These are phyloP conservation scores for Pocillopora grandis DNA, from an alignment of 92 coral and sea anemone species.

Conservation along the genomic window DNA sequence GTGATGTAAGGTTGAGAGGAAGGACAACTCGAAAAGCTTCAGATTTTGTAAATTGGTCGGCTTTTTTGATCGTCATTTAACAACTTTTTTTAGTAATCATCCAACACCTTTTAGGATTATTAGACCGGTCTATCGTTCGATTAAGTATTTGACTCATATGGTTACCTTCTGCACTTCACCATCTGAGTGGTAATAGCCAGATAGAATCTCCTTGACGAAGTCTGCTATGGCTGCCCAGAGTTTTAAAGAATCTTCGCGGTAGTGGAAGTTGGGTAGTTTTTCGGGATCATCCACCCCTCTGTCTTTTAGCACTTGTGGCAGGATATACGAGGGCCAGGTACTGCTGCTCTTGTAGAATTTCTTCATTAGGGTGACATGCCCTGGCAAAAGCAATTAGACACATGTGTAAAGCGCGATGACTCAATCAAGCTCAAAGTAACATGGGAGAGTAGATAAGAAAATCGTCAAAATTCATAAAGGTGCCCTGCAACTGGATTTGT, in stretches of 20 bases:
- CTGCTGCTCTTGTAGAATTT: constrained; percentile 27
- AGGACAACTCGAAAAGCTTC: too few relatives aligned
- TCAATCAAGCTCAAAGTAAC: too few relatives aligned
- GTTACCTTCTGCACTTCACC: constrained; percentile 18
- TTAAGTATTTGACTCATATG: neutral
- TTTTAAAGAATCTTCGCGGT: constrained; percentile 54
- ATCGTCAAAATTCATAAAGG: too few relatives aligned
- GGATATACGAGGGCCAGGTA: constrained; percentile 36
- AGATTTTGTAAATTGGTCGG: too few relatives aligned
- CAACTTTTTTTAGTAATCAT: too few relatives aligned
- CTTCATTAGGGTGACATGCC: constrained; percentile 26
- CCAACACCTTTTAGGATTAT: too few relatives aligned
- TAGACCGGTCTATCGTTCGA: too few relatives aligned
- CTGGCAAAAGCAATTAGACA: neutral
- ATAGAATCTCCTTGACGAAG: constrained; percentile 47
- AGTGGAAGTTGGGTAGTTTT: constrained; percentile 55
- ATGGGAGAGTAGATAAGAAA: too few relatives aligned
- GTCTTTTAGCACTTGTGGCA: constrained; percentile 49
- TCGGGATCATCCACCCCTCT: constrained; percentile 63
- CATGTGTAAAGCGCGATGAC: neutral
- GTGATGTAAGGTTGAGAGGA: too few relatives aligned
- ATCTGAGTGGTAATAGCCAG: constrained; percentile 47
- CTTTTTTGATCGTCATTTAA: too few relatives aligned
- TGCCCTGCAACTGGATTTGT: too few relatives aligned
- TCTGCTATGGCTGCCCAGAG: constrained; percentile 54